Evolutionary conservation across 1,140 invertebrate genomes (phyloP), one percentile per base, ranked within the genome.

Genomic region (Pissodes strobi): DNA sequence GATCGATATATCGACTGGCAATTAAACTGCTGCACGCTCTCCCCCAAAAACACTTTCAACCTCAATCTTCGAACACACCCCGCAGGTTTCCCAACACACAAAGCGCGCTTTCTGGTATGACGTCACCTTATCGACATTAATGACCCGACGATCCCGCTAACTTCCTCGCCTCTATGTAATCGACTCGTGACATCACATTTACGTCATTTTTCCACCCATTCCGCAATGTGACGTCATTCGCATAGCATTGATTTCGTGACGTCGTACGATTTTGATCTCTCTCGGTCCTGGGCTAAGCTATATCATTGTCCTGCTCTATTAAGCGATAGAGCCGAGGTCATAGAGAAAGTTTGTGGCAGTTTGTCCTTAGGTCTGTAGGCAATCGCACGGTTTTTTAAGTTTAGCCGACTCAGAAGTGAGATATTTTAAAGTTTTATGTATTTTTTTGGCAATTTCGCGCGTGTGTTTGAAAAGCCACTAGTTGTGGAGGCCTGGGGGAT

Each of bases 301-400:
- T 57, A 51, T 15, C 10, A 22, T 23, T 17, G 21, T 73, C 67
- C 64, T 34, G 51, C 30, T 72, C 51, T 53, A 59, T 48, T 61
- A 57, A 65, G 71, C 70, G 67, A 63, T 66, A 64, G 67, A 68
- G 64, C 67, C 71, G 71, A 75, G 71, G 71, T 74, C 71, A 74
- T 61, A 69, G 72, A 68, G 74, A 75, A 75, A 75, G 74, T 74
- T 72, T 72, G 70, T 64, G 69, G 67, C 70, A 72, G 71, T 71
- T 64, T 53, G 21, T 34, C 34, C 45, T 49, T 52, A 63, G 67
- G 34, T 57, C 64, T 51, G 64, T 30, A 56, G 66, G 41, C 37
- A 41, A 39, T 43, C 51, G 66, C 62, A 59, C 55, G 39, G 58
- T 45, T 62, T 60, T 63, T 25, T 17, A 51, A 23, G 48, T 62